These are phyloP conservation scores for Hestina assimilis DNA, from an alignment of 1,140 invertebrate species.

Conservation along the genomic window DNA sequence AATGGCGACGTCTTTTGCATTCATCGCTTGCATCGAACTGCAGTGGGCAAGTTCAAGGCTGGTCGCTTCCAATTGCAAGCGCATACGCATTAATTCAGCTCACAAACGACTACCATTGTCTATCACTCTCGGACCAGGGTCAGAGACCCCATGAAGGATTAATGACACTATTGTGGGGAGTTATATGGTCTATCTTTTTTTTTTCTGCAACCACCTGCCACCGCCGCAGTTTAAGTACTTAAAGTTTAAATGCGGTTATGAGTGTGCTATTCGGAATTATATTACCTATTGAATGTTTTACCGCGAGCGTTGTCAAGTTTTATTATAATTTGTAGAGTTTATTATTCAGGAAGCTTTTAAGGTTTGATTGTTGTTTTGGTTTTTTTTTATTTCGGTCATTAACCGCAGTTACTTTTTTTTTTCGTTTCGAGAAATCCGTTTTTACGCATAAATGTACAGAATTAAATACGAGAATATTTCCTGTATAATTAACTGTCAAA, in stretches of 20 bases:
- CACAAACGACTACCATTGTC: slow-evolving; percentile 74
- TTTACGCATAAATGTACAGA: slow-evolving; percentile 15
- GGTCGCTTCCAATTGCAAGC: slow-evolving; percentile 71
- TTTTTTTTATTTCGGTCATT: slow-evolving; percentile 8
- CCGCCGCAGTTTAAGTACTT: slow-evolving; percentile 21
- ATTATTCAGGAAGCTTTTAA: slow-evolving; percentile 31
- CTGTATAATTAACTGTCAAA: slow-evolving; percentile 22
- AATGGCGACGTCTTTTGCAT: slow-evolving; percentile 64
- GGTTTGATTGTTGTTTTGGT: not conserved
- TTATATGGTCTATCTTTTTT: slow-evolving; percentile 49
- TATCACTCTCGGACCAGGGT: slow-evolving; percentile 62
- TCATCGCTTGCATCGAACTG: slow-evolving; percentile 52
- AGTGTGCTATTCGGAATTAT: slow-evolving; percentile 6
- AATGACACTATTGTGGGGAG: slow-evolving; percentile 69
- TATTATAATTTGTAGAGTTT: slow-evolving; percentile 25
- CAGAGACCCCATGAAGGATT: slow-evolving; percentile 69
- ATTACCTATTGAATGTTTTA: slow-evolving; percentile 11
- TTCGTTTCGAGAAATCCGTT: slow-evolving; percentile 11
- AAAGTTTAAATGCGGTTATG: not conserved
- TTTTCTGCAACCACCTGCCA: slow-evolving; percentile 47
- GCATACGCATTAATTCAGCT: slow-evolving; percentile 72
- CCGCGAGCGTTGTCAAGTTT: slow-evolving; percentile 12
- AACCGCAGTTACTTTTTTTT: not conserved
- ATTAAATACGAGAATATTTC: slow-evolving; percentile 14
- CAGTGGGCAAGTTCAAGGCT: slow-evolving; percentile 71